phyloP scores from a whole-genome alignment of 1,140 invertebrate species.

The Cataglyphis hispanica region DNA sequence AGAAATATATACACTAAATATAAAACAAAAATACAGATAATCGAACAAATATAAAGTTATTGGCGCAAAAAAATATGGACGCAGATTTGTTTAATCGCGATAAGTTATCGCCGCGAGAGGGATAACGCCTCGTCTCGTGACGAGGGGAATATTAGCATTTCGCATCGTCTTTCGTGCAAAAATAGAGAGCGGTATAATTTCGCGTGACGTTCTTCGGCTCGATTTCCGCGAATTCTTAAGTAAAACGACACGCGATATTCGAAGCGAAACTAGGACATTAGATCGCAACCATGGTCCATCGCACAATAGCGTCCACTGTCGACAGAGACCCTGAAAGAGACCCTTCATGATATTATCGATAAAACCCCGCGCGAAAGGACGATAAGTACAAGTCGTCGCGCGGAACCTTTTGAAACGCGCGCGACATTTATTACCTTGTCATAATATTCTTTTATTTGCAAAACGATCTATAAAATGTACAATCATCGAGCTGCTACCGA shows the following conservation, averaged over 20 bases:
- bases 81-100: constrained; percentile 28
- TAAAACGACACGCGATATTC: constrained; percentile 14
- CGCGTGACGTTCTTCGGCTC: background rate
- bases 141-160: constrained; percentile 30
- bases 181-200: constrained; percentile 28
- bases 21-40: constrained; percentile 1
- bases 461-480: background rate
- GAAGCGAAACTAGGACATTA: constrained; percentile 29
- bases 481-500: background rate
- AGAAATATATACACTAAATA: constrained; percentile 23
- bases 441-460: constrained; percentile 44
- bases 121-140: constrained; percentile 21
- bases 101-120: constrained; percentile 27
- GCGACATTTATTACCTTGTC: constrained; percentile 31
- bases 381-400: constrained; percentile 51
- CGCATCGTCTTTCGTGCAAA: background rate
- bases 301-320: constrained; percentile 52
- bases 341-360: constrained; percentile 53
- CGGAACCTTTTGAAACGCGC: constrained; percentile 29
- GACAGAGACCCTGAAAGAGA: constrained; percentile 31
- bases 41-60: constrained; percentile 18
- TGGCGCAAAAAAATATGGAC: constrained; percentile 30
- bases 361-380: constrained; percentile 42
- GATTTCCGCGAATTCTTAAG: constrained; percentile 13
- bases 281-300: background rate